A percentile compares a stretch with the other conserved stretches of the same genome.
Evolutionary conservation across 2,113 vertebrate genomes (phyloP).

Genomic region (Sus scrofa): DNA sequence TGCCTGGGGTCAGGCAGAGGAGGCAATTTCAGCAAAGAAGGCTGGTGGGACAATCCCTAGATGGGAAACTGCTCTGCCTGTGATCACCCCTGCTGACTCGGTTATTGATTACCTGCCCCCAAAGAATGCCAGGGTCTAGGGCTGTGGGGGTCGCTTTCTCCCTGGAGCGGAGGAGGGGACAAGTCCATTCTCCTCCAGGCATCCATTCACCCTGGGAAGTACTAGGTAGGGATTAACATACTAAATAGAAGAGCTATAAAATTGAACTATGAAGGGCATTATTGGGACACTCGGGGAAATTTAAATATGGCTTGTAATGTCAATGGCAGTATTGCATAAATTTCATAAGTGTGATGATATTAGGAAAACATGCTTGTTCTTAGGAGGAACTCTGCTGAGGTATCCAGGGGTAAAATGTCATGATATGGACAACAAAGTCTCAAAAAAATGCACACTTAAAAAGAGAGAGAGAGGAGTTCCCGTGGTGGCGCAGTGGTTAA

Average conservation of each 20-base stretch:
- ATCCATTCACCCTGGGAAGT: not conserved
- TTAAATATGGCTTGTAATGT: not conserved
- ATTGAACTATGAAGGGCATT: not conserved
- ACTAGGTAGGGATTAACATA: not conserved
- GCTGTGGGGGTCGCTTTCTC: not conserved
- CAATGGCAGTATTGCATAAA: not conserved
- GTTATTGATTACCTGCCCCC: not conserved
- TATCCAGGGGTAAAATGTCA: not conserved
- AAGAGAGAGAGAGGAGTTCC: not conserved
- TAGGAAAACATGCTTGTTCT: not conserved
- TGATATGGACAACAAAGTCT: not conserved
- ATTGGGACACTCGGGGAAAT: not conserved
- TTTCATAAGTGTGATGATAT: not conserved
- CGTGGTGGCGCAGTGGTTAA: no score
- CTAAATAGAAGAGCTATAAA: conserved; percentile 14
- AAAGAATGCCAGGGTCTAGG: not conserved
- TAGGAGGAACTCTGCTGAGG: not conserved
- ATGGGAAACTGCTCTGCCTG: not conserved
- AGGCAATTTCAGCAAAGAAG: not conserved
- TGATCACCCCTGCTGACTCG: not conserved
- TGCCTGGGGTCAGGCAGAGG: not conserved
- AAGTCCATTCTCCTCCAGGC: not conserved
- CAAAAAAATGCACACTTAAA: not conserved
- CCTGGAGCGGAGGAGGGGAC: not conserved
- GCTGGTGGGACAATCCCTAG: not conserved